Evolutionary conservation across 2,113 vertebrate species (phyloP).

Genomic region (Andinoacara biseriatus): DNA sequence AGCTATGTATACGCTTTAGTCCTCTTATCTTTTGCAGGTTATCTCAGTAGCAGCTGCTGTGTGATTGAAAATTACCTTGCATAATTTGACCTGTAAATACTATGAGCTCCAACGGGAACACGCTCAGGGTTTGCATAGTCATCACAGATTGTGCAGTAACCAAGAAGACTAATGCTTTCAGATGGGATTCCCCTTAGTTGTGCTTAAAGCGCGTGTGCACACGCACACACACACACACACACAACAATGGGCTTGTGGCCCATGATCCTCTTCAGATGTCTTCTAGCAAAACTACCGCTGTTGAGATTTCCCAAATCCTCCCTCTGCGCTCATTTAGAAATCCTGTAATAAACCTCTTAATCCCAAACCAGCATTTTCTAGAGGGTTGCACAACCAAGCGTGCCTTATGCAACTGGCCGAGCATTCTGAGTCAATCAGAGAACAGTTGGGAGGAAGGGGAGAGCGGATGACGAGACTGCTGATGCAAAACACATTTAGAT

Average conservation of each 20-base stretch:
- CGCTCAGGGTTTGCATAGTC: not conserved
- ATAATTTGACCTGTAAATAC: constrained; percentile 21
- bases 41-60: not conserved
- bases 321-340: constrained; percentile 40
- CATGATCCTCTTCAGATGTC: constrained; percentile 39
- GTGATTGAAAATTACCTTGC: not conserved
- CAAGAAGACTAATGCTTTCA: constrained; percentile 2
- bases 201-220: not conserved
- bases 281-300: constrained; percentile 35
- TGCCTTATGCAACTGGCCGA: constrained; percentile 59
- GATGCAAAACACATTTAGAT: constrained; percentile 20
- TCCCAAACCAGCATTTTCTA: constrained; percentile 63
- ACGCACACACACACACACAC: not conserved
- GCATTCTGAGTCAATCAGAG: constrained; percentile 43
- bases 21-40: not conserved
- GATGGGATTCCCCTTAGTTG: constrained; percentile 29
- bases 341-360: constrained; percentile 58
- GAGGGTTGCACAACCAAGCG: constrained; percentile 51
- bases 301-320: constrained; percentile 49
- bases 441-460: constrained; percentile 39
- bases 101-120: not conserved
- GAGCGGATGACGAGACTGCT: constrained; percentile 12
- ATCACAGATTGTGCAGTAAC: not conserved
- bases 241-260: constrained; percentile 6
- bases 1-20: not conserved